Evolutionary conservation across 2,113 vertebrate genomes (phyloP).

Genomic region (Physeter macrocephalus): DNA sequence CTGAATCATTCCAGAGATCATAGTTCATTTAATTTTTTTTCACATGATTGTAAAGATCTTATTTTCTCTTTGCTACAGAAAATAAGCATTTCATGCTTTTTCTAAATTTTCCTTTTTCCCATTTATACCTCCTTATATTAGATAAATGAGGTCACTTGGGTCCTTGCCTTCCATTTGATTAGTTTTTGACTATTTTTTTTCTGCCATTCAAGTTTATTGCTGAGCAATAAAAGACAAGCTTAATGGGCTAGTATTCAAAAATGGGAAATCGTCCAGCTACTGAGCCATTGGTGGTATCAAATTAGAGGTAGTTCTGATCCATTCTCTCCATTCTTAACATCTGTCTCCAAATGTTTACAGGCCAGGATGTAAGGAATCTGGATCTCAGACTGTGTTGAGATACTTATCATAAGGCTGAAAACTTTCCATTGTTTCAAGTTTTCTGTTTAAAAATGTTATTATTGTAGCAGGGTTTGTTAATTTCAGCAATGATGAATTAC

Average conservation of each 20-base stretch:
- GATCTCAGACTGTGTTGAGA: neutral
- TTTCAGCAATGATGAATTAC: neutral
- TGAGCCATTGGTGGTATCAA: constrained; percentile 54
- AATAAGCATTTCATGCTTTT: constrained; percentile 34
- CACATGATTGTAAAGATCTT: neutral
- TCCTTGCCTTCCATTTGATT: constrained; percentile 57
- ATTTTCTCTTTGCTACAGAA: neutral
- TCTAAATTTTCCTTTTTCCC: constrained; percentile 32
- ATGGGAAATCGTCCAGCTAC: constrained; percentile 66
- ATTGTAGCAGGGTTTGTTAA: neutral
- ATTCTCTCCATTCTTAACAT: constrained; percentile 39
- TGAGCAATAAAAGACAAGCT: constrained; percentile 66
- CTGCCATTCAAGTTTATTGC: constrained; percentile 71
- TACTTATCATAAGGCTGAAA: neutral
- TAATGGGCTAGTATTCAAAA: constrained; percentile 65
- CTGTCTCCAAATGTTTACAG: constrained; percentile 45
- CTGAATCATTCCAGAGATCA: neutral
- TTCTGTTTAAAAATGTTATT: neutral
- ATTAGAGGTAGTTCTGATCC: constrained; percentile 45
- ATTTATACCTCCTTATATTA: constrained; percentile 45
- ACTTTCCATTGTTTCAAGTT: neutral
- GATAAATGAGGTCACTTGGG: constrained; percentile 8
- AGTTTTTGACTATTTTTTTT: constrained; percentile 74
- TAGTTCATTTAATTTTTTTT: neutral
- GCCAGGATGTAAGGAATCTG: neutral